These are phyloP conservation scores for Chaenocephalus aceratus DNA, from an alignment of 2,113 vertebrate genomes.

Conservation along the genomic window DNA sequence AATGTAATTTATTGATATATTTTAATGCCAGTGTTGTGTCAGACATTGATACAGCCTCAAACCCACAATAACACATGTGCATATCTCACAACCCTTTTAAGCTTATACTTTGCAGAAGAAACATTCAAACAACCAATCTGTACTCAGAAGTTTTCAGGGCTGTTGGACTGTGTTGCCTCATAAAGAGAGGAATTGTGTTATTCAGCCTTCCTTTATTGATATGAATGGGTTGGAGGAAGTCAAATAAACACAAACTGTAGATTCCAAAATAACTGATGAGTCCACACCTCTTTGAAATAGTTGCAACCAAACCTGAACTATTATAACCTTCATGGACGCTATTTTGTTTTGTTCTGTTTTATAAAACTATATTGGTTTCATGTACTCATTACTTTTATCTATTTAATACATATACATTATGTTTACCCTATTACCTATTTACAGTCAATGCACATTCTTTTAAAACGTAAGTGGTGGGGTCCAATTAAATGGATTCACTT, in stretches of 20 bases:
- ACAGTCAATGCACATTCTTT: not conserved
- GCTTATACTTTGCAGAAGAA: not conserved
- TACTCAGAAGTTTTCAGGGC: not conserved
- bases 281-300: not conserved
- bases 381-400: not conserved
- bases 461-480: not conserved
- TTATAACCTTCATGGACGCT: not conserved
- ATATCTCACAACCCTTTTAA: slow-evolving; percentile 15
- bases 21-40: slow-evolving; percentile 30
- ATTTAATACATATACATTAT: not conserved
- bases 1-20: slow-evolving; percentile 40
- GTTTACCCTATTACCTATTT: not conserved
- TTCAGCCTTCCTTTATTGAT: not conserved
- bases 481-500: not conserved
- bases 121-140: not conserved
- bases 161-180: not conserved
- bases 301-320: not conserved
- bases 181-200: not conserved
- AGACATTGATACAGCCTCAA: slow-evolving; percentile 12
- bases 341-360: no score
- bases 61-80: slow-evolving; percentile 7
- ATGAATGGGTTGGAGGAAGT: not conserved
- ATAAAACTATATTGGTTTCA: no score
- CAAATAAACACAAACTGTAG: not conserved
- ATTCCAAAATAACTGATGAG: not conserved